phyloP scores from a whole-genome alignment of 2,888 invertebrate genomes.

The Rhyacophila evoluta region DNA sequence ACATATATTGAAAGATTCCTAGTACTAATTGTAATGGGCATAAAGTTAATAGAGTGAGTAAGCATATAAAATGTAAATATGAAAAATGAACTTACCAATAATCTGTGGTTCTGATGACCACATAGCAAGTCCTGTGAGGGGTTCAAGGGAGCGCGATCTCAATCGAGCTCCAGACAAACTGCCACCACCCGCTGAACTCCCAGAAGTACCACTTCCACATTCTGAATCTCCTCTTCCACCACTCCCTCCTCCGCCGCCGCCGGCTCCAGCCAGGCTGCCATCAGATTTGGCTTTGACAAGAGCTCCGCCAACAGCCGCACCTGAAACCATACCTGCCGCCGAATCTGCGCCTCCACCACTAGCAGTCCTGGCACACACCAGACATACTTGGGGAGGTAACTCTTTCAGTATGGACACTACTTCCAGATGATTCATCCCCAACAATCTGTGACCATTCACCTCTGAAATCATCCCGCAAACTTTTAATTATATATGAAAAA shows the following conservation, averaged over 20 bases:
- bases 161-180: slow-evolving; percentile 61
- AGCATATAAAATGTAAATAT: too few species aligned
- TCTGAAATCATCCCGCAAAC: slow-evolving; percentile 68
- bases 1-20: too few species aligned
- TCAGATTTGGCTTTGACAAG: slow-evolving; percentile 88
- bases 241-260: slow-evolving; percentile 71
- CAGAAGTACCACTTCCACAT: slow-evolving; percentile 13
- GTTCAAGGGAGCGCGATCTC: slow-evolving; percentile 91
- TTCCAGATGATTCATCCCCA: slow-evolving; percentile 94
- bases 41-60: too few species aligned
- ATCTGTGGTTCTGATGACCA: slow-evolving; percentile 98
- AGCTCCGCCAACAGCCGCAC: slow-evolving; percentile 57
- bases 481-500: too few species aligned
- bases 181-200: slow-evolving; percentile 55
- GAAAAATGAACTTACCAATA: slow-evolving; percentile 68
- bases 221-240: slow-evolving; percentile 59
- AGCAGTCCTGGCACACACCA: slow-evolving; percentile 83
- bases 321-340: slow-evolving; percentile 27
- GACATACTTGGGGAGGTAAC: slow-evolving; percentile 88
- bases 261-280: slow-evolving; percentile 80
- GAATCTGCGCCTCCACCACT: neutral
- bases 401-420: slow-evolving; percentile 95
- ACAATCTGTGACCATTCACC: slow-evolving; percentile 89
- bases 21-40: too few species aligned
- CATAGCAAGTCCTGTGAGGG: slow-evolving; percentile 97